phyloP scores from a whole-genome alignment of 1,140 invertebrate species.

The Heliconius himera region DNA sequence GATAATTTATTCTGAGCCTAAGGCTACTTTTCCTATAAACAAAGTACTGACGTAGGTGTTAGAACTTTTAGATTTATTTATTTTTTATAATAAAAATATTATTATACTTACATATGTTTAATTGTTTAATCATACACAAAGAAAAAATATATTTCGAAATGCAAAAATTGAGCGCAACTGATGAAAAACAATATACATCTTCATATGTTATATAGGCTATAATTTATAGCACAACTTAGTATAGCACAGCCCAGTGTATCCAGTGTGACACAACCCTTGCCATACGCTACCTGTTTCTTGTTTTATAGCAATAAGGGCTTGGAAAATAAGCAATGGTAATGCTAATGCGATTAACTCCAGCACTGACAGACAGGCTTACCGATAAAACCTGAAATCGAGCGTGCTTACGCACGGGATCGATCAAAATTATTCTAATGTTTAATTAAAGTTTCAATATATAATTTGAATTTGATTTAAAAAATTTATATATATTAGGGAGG shows the following conservation, averaged over 20 bases:
- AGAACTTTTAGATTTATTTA: no score
- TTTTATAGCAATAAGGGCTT: constrained; percentile 39
- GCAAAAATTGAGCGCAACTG: no score
- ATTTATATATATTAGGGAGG: no score
- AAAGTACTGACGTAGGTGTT: not conserved
- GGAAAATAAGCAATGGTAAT: constrained; percentile 35
- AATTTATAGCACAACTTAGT: not conserved
- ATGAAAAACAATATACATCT: no score
- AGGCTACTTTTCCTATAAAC: constrained; percentile 32
- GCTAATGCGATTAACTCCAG: constrained; percentile 30
- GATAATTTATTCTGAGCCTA: constrained; percentile 33
- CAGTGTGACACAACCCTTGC: not conserved
- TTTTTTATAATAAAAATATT: no score
- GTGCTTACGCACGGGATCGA: constrained; percentile 27
- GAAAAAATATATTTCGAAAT: no score
- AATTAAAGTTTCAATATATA: constrained; percentile 4
- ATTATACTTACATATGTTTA: no score
- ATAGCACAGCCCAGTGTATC: not conserved
- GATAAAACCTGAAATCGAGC: constrained; percentile 16
- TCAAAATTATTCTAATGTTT: constrained; percentile 30
- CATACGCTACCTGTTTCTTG: constrained; percentile 31
- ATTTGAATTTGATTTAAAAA: not conserved
- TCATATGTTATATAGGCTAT: no score
- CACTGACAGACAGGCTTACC: constrained; percentile 29
- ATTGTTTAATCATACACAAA: no score